Conservation (phyloP, 2,797 vertebrate genomes). For the Gallinago stenura region DNA sequence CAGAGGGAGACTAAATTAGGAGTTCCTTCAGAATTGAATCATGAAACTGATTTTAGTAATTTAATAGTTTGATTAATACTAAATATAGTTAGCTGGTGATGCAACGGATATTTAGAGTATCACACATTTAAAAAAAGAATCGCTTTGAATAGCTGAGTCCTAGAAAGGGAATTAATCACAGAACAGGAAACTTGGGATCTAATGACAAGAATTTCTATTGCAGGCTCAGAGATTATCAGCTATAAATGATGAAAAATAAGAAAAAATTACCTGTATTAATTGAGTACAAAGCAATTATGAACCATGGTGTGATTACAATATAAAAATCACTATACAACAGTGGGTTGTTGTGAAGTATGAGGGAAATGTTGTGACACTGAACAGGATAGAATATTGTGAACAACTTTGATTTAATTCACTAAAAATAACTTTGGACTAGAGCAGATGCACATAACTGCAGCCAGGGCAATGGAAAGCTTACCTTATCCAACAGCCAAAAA, state of each 20-base stretch:
- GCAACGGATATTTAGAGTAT: neutral
- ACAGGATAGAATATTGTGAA: neutral
- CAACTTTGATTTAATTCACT: neutral
- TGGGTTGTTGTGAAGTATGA: neutral
- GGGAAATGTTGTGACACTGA: neutral
- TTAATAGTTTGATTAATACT: neutral
- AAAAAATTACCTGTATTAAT: neutral
- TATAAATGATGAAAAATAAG: neutral
- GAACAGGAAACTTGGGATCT: neutral
- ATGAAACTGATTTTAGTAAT: neutral
- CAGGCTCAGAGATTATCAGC: neutral
- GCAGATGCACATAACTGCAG: neutral
- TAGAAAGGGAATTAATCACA: neutral
- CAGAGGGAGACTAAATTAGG: neutral
- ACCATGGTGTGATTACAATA: neutral
- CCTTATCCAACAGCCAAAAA: neutral
- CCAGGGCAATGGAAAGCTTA: neutral
- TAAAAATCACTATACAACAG: neutral
- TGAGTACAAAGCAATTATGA: neutral
- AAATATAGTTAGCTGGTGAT: neutral
- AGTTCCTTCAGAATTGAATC: neutral
- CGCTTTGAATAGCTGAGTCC: neutral
- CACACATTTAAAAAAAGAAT: neutral
- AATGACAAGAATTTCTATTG: neutral
- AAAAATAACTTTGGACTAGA: neutral